A percentile compares a stretch with the other conserved stretches of the same genome.
These are phyloP conservation scores for Megathymus violae DNA, from an alignment of 1,140 invertebrate genomes.

Conservation along the genomic window DNA sequence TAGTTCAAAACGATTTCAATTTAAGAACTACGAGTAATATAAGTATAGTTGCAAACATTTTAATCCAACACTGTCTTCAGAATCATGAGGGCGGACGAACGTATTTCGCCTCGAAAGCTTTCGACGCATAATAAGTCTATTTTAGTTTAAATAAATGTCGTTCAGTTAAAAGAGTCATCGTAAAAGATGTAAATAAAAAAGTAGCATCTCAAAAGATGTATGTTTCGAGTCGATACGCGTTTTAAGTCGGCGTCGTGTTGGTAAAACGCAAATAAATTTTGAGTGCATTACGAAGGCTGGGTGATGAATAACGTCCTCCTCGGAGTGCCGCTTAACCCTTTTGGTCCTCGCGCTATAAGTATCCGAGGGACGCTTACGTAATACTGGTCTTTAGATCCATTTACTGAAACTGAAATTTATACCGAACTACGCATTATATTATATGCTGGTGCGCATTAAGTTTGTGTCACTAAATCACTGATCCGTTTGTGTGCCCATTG, in stretches of 20 bases:
- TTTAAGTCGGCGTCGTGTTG: conserved; percentile 55
- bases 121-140: conserved; percentile 56
- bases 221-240: conserved; percentile 56
- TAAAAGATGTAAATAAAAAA: conserved; percentile 61
- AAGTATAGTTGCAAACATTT: conserved; percentile 31
- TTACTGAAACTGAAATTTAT: too few species aligned
- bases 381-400: too few species aligned
- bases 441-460: too few species aligned
- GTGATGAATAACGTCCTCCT: conserved; percentile 76
- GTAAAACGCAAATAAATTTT: conserved; percentile 79
- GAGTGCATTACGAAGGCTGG: conserved; percentile 64
- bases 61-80: too few species aligned
- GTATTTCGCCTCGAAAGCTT: conserved; percentile 23
- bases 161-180: conserved; percentile 45
- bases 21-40: conserved; percentile 4
- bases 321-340: conserved; percentile 52
- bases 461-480: too few species aligned
- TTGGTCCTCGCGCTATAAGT: too few species aligned
- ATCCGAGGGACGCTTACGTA: too few species aligned
- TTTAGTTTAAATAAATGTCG: conserved; percentile 59
- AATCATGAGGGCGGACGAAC: too few species aligned
- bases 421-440: too few species aligned
- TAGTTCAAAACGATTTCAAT: too few species aligned
- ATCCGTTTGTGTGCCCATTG: too few species aligned
- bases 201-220: conserved; percentile 50